Percentiles rank a stretch among this genome's conserved stretches.
These are phyloP conservation scores for Drosophila sp. DNA, from an alignment of 1,140 invertebrate genomes.

Conservation along the genomic window DNA sequence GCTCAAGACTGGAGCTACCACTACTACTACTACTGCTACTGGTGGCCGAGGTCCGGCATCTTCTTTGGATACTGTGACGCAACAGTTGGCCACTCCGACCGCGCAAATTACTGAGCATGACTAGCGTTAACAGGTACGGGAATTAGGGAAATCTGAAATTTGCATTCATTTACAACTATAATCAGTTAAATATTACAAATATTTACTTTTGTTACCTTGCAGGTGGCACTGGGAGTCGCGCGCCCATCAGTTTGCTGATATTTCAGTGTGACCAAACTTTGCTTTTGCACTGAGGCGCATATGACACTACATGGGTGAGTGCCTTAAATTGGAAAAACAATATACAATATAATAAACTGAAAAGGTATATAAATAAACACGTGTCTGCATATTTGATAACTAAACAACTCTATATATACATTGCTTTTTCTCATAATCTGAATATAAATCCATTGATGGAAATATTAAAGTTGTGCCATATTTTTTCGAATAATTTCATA, in stretches of 20 bases:
- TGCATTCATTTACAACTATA: neutral
- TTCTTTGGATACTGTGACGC: slow-evolving; percentile 48
- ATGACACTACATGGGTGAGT: neutral
- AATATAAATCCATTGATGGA: neutral
- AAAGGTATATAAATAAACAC: neutral
- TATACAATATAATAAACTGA: no score
- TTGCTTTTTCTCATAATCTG: no score
- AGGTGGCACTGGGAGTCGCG: neutral
- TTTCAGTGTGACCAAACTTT: neutral
- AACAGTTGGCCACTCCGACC: slow-evolving; percentile 40
- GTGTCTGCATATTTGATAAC: neutral
- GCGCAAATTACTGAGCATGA: slow-evolving; percentile 41
- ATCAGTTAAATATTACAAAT: neutral
- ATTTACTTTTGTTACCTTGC: neutral
- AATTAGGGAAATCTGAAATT: neutral
- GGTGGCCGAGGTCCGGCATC: slow-evolving; percentile 14
- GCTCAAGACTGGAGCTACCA: neutral
- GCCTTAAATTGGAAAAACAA: no score
- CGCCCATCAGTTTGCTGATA: neutral
- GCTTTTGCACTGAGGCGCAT: neutral
- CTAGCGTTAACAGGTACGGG: neutral
- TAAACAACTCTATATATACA: neutral
- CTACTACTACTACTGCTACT: slow-evolving; percentile 16
- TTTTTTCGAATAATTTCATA: neutral
- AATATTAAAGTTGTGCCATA: neutral